Base-by-base conservation (phyloP, 2,888 invertebrate species). In the Hydriomena furcata region DNA sequence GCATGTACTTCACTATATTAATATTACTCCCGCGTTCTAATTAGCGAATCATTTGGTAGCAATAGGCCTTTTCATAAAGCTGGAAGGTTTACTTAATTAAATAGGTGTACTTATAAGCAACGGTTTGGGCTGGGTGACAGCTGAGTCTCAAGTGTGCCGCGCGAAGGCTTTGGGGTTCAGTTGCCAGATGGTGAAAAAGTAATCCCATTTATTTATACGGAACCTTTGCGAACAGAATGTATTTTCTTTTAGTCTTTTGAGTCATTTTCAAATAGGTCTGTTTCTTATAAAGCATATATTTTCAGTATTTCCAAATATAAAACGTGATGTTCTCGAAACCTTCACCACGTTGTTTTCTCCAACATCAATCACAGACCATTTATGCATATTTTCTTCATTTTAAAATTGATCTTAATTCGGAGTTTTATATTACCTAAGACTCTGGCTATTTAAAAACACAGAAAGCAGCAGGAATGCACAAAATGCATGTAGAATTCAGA, bases 1-100 rank as follows among this genome's bases (percentile, higher is more conserved):
- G 30, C 30, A 31, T 12, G 27, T 25, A 24, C 32, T 40, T n/a
- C 17, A 20, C 35, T 35, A 35, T 38, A 38, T 30, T n/a, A 27
- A 43, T 38, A 35, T 40, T 62, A 61, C 65, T 58, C 51, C 37
- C 58, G 60, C 47, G 47, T 43, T 47, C 67, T 76, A 77, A 76
- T 78, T 73, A 75, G 67, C 60, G 58, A 65, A 72, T 71, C 69
- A 71, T 76, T 77, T 65, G 65, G 55, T 68, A 73, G 66, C 56
- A 56, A 60, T 55, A 55, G 52, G 50, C 34, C 45, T 54, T 58
- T 58, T 54, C 53, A 54, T 50, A 48, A 50, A 42, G 49, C 40
- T 28, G 47, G 38, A 46, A 37, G 36, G 43, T 31, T 48, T 44
- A 69, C 66, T 74, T 79, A 73, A 79, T 77, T 73, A 73, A 73